A percentile compares a stretch with the other conserved stretches of the same genome.
phyloP scores from a whole-genome alignment of 2,888 invertebrate genomes.

The Patella ulyssiponensis region DNA sequence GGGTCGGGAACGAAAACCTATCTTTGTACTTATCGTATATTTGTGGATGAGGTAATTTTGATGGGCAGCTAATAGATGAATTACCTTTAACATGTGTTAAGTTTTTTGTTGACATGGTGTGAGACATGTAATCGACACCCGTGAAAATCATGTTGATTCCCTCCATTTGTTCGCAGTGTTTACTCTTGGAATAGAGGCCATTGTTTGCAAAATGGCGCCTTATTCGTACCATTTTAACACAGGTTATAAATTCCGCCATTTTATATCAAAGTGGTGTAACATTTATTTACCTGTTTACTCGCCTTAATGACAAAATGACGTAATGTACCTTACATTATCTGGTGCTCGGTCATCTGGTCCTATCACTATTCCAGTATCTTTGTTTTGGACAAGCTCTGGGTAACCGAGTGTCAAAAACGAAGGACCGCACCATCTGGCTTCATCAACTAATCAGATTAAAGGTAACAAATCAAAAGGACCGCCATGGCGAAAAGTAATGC shows the following conservation, averaged over 20 bases:
- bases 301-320: slow-evolving; percentile 1
- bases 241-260: background rate
- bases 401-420: background rate
- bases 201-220: slow-evolving; percentile 5
- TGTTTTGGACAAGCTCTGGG: background rate
- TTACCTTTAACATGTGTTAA: slow-evolving; percentile 1
- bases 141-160: background rate
- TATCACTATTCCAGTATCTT: too few relatives aligned
- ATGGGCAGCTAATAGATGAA: background rate
- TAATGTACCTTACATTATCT: background rate
- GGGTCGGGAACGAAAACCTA: too few relatives aligned
- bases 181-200: background rate
- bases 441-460: background rate
- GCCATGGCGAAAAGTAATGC: background rate
- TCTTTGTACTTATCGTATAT: background rate
- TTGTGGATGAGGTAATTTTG: slow-evolving; percentile 8
- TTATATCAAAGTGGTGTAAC: background rate
- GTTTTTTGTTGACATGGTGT: slow-evolving; percentile 6
- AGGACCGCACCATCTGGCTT: background rate
- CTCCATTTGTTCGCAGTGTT: background rate
- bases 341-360: too few relatives aligned
- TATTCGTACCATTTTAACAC: background rate
- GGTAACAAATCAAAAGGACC: background rate
- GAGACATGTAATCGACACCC: slow-evolving; percentile 1
- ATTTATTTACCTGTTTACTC: slow-evolving; percentile 9